A percentile compares a stretch with the other conserved stretches of the same genome.
Evolutionary conservation across 1,140 invertebrate species (phyloP).

Genomic region (Drosophila chauvacae): DNA sequence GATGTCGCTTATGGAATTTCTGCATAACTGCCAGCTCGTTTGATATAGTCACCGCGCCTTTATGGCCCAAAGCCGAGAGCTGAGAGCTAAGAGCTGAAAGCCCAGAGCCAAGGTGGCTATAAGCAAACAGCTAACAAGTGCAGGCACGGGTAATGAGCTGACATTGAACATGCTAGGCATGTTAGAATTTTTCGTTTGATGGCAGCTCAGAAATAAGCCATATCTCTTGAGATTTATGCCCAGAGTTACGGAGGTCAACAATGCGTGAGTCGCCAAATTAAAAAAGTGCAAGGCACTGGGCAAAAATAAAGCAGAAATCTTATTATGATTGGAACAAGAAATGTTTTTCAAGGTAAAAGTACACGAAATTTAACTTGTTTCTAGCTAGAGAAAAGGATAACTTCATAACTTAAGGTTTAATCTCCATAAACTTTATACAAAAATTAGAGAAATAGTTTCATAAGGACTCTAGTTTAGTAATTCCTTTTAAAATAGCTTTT

Average conservation of each 20-base stretch:
- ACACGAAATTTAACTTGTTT: no score
- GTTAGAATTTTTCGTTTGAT: constrained; percentile 59
- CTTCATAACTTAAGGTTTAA: no score
- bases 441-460: neutral
- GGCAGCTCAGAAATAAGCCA: constrained; percentile 48
- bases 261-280: constrained; percentile 50
- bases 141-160: constrained; percentile 64
- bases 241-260: constrained; percentile 45
- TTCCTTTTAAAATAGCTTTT: neutral
- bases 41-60: constrained; percentile 62
- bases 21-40: constrained; percentile 58
- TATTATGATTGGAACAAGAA: no score
- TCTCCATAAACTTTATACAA: no score
- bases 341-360: no score
- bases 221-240: constrained; percentile 41
- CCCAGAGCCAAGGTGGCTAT: constrained; percentile 37
- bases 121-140: constrained; percentile 44
- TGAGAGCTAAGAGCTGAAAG: neutral
- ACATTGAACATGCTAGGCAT: constrained; percentile 50
- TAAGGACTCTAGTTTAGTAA: neutral
- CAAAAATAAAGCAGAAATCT: neutral
- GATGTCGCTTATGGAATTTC: constrained; percentile 78
- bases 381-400: no score
- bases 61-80: constrained; percentile 35
- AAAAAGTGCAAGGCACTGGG: neutral